Conservation (phyloP, 2,888 invertebrate genomes). For the Andrena haemorrhoa region DNA sequence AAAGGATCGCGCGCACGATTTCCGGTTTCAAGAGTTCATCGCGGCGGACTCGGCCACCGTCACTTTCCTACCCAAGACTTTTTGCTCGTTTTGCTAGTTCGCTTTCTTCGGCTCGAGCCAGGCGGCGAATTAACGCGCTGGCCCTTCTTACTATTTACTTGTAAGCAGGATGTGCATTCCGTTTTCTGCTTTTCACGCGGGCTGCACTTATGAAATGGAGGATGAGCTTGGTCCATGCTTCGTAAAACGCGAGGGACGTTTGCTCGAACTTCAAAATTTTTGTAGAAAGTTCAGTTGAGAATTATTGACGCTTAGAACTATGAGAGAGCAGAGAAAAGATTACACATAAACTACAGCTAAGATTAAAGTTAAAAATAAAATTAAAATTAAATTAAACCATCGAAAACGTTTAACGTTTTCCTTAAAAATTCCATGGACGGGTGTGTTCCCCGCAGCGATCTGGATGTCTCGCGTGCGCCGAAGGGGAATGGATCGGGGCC, state of each 20-base stretch:
- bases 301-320: too few relatives aligned
- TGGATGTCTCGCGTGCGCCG: neutral
- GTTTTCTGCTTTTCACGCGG: too few relatives aligned
- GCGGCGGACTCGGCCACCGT: neutral
- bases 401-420: neutral
- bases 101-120: conserved; percentile 2
- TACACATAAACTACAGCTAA: too few relatives aligned
- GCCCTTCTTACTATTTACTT: neutral
- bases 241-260: too few relatives aligned
- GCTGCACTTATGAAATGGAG: too few relatives aligned
- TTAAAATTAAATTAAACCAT: too few relatives aligned
- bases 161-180: too few relatives aligned
- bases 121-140: neutral
- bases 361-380: too few relatives aligned
- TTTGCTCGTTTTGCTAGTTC: neutral
- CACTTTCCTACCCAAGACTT: neutral
- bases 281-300: too few relatives aligned
- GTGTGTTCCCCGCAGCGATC: neutral
- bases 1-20: neutral
- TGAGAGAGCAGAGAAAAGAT: neutral
- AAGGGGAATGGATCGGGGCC: neutral
- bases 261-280: too few relatives aligned
- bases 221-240: too few relatives aligned
- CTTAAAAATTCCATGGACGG: neutral
- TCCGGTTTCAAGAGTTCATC: neutral